phyloP scores from a whole-genome alignment of 35 echinoderm and acorn worm genomes.

The Apostichopus californicus region DNA sequence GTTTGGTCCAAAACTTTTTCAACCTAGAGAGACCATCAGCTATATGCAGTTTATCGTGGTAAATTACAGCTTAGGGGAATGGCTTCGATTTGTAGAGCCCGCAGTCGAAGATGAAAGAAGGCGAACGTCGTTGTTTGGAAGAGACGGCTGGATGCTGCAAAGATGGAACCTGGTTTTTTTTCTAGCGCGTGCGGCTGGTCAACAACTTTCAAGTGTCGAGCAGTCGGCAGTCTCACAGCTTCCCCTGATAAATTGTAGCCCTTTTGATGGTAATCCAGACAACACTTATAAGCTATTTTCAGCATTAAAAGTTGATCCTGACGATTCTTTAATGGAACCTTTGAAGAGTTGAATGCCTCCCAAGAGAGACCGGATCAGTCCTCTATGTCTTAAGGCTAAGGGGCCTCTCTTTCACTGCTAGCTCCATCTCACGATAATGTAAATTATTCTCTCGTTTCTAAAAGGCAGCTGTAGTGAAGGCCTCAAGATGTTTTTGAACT shows the following conservation, averaged over 20 bases:
- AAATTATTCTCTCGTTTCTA: slow-evolving; percentile 35
- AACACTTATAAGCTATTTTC: slow-evolving; percentile 6
- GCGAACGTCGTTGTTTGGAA: too few species aligned
- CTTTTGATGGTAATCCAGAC: slow-evolving; percentile 15
- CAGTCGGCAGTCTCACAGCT: background rate
- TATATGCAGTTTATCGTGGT: too few species aligned
- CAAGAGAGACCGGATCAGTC: slow-evolving; percentile 15
- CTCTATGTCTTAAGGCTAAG: slow-evolving; percentile 24
- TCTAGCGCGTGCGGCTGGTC: background rate
- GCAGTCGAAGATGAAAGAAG: too few species aligned
- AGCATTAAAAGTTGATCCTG: background rate
- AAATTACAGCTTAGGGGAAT: too few species aligned
- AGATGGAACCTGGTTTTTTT: too few species aligned
- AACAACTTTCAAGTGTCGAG: slow-evolving; percentile 11
- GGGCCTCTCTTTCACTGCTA: slow-evolving; percentile 17
- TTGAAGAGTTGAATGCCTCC: slow-evolving; percentile 29
- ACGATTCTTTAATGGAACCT: slow-evolving; percentile 7
- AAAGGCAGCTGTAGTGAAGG: slow-evolving; percentile 27
- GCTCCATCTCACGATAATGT: slow-evolving; percentile 2
- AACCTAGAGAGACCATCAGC: too few species aligned
- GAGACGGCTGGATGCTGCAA: too few species aligned
- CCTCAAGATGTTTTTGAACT: slow-evolving; percentile 42
- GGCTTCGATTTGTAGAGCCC: too few species aligned
- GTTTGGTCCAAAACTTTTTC: too few species aligned
- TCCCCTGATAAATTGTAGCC: background rate